Conservation (phyloP, 2,797 vertebrate genomes). For the Cottoperca gobio region DNA sequence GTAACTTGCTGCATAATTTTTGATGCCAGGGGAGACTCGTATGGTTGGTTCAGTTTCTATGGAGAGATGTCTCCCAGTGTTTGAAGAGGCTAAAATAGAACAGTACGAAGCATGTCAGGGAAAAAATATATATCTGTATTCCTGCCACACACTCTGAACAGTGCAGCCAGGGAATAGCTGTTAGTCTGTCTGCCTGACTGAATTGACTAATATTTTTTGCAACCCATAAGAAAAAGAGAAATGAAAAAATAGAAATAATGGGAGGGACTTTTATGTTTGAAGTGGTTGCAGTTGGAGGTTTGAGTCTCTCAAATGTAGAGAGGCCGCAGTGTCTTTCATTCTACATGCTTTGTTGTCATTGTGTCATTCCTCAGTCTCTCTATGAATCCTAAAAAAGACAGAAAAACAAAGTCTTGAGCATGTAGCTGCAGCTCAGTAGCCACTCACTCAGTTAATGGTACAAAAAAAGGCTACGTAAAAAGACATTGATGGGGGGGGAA, state of each 20-base stretch:
- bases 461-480: background rate
- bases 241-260: constrained; percentile 29
- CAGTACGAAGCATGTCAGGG: constrained; percentile 63
- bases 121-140: constrained; percentile 33
- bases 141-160: constrained; percentile 35
- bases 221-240: constrained; percentile 10
- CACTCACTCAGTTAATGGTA: background rate
- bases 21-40: constrained; percentile 54
- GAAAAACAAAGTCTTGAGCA: background rate
- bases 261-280: constrained; percentile 35
- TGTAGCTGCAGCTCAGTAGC: background rate
- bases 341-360: constrained; percentile 6
- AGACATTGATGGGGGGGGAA: background rate
- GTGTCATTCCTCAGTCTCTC: background rate
- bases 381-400: background rate
- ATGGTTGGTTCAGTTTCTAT: constrained; percentile 66
- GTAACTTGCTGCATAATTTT: constrained; percentile 67
- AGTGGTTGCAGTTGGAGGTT: constrained; percentile 31
- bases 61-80: constrained; percentile 62
- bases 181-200: constrained; percentile 48
- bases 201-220: constrained; percentile 45
- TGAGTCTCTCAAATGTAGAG: constrained; percentile 9
- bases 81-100: constrained; percentile 76
- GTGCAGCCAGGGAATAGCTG: constrained; percentile 43
- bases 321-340: background rate